Conservation (phyloP, 2,888 invertebrate genomes). For the Monoplex corrugatus region DNA sequence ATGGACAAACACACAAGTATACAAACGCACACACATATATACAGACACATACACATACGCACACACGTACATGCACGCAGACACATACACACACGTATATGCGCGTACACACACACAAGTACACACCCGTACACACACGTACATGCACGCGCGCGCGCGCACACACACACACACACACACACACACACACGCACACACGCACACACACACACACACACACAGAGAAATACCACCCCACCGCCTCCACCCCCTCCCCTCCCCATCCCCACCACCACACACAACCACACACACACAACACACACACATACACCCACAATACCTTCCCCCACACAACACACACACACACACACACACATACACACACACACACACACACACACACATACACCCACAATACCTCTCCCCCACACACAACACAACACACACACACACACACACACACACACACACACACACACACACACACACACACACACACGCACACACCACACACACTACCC, state of each 20-base stretch:
- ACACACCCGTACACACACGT: too few relatives aligned
- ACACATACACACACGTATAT: neutral
- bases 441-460: slow-evolving; percentile 7
- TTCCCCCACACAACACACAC: neutral
- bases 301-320: neutral
- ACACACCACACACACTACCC: neutral
- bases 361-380: neutral
- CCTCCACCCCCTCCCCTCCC: too few relatives aligned
- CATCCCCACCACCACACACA: neutral
- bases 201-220: too few relatives aligned
- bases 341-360: slow-evolving; percentile 12
- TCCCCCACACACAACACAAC: neutral
- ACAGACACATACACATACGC: neutral
- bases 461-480: slow-evolving; percentile 8
- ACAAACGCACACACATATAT: neutral
- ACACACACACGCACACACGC: neutral
- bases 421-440: slow-evolving; percentile 2
- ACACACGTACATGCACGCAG: neutral
- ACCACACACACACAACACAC: neutral
- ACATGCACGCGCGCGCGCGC: too few relatives aligned
- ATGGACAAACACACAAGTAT: neutral
- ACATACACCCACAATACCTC: neutral
- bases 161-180: neutral
- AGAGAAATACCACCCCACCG: too few relatives aligned
- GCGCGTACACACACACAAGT: neutral